Evolutionary conservation across 2,113 vertebrate genomes (phyloP).

Genomic region (Eretmochelys imbricata): DNA sequence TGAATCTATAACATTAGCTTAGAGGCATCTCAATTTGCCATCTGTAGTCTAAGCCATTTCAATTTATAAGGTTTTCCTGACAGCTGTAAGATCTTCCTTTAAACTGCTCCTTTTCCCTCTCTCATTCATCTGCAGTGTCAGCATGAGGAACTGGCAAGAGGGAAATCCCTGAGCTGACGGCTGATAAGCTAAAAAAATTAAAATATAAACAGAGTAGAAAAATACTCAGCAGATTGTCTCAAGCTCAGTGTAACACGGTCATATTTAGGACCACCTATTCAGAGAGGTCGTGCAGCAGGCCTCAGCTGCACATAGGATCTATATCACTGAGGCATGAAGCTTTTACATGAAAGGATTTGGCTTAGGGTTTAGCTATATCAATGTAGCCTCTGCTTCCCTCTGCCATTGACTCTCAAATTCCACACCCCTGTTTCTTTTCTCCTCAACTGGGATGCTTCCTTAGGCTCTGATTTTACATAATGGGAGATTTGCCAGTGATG

Average conservation of each 20-base stretch:
- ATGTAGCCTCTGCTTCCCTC: conserved; percentile 5
- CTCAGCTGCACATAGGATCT: not conserved
- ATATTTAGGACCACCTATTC: not conserved
- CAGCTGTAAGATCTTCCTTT: not conserved
- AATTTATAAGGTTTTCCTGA: not conserved
- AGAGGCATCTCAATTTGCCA: conserved; percentile 41
- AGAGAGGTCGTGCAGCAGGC: not conserved
- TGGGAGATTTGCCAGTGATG: conserved; percentile 25
- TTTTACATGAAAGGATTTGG: conserved; percentile 16
- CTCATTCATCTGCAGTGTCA: not conserved
- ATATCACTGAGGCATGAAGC: not conserved
- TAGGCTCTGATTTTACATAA: conserved; percentile 11
- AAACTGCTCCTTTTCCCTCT: not conserved
- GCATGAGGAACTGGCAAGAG: not conserved
- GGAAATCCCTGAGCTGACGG: not conserved
- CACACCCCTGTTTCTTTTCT: conserved; percentile 13
- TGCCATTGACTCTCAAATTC: not conserved
- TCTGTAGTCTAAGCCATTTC: conserved; percentile 27
- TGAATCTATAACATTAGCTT: conserved; percentile 25
- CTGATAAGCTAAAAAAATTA: not conserved
- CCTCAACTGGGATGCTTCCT: not conserved
- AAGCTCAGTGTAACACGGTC: not conserved
- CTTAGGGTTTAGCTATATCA: not conserved
- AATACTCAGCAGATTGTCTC: not conserved
- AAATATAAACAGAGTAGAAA: not conserved